These are phyloP conservation scores for Epinotia nisella DNA, from an alignment of 2,888 invertebrate species.

Conservation along the genomic window DNA sequence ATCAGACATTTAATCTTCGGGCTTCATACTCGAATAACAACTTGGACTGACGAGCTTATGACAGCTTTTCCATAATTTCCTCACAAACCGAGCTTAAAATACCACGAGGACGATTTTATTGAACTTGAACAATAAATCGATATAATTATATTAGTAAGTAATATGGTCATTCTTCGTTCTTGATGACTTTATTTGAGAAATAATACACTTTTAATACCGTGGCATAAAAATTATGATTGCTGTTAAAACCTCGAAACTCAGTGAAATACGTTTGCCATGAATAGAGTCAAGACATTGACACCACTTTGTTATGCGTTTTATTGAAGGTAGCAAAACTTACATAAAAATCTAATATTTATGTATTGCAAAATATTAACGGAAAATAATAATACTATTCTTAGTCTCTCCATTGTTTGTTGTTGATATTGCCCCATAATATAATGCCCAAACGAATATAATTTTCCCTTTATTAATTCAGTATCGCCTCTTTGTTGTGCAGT, in stretches of 20 bases:
- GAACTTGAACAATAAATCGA: conserved; percentile 12
- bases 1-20: conserved; percentile 63
- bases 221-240: background rate
- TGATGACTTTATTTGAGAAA: too few relatives aligned
- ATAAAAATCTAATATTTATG: too few relatives aligned
- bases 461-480: background rate
- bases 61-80: conserved; percentile 42
- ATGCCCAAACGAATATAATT: background rate
- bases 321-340: background rate
- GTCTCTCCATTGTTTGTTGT: too few relatives aligned
- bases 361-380: too few relatives aligned
- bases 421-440: too few relatives aligned
- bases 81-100: conserved; percentile 19
- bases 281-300: background rate
- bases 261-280: background rate
- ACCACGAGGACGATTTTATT: conserved; percentile 7
- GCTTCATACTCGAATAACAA: conserved; percentile 52
- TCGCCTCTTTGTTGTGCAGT: background rate
- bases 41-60: conserved; percentile 49
- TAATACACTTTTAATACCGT: too few relatives aligned
- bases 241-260: background rate
- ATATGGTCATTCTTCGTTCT: background rate
- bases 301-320: background rate
- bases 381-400: too few relatives aligned
- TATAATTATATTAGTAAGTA: background rate